phyloP scores from a whole-genome alignment of 2,797 vertebrate species.

The Chrysolophus pictus region DNA sequence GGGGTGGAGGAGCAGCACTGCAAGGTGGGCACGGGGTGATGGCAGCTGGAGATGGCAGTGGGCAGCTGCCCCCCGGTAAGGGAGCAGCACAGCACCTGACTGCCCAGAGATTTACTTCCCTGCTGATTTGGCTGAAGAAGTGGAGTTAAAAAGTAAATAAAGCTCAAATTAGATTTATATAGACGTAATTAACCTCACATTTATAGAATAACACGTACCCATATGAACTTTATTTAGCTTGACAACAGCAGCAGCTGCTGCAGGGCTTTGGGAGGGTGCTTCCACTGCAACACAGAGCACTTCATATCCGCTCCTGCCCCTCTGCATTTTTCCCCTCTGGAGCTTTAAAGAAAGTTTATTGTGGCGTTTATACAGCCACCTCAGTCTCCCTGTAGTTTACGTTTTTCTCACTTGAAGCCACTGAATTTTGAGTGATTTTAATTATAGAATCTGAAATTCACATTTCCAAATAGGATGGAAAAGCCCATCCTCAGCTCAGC shows the following conservation, averaged over 20 bases:
- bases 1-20: neutral
- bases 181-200: neutral
- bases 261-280: neutral
- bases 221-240: neutral
- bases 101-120: neutral
- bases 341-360: constrained; percentile 28
- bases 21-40: fast-evolving
- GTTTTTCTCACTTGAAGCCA: constrained; percentile 32
- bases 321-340: constrained; percentile 4
- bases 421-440: constrained; percentile 11
- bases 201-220: neutral
- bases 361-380: constrained; percentile 20
- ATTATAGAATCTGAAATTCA: neutral
- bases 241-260: neutral
- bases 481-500: neutral
- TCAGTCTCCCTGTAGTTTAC: constrained; percentile 2
- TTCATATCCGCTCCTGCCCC: neutral
- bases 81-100: neutral
- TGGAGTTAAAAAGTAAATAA: neutral
- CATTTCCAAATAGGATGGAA: neutral
- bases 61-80: fast-evolving
- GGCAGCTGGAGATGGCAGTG: neutral
- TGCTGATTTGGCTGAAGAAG: neutral
- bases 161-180: neutral
- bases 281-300: neutral